phyloP scores from a whole-genome alignment of 1,140 invertebrate genomes.

The Amphibalanus amphitrite region DNA sequence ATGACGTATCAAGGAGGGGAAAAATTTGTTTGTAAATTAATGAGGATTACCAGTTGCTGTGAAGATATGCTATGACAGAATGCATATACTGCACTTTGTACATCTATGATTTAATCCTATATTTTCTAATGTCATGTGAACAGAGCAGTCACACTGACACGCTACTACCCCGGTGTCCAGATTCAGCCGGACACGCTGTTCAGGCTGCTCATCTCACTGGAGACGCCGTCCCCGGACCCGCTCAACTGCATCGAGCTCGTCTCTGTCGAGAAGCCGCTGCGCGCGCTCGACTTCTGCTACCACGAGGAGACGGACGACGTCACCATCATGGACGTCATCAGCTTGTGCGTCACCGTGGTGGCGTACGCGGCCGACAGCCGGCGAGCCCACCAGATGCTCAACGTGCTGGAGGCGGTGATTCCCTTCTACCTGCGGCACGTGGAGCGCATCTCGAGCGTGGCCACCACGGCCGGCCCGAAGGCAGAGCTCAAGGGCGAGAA shows the following conservation, averaged over 20 bases:
- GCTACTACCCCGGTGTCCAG: slow-evolving; percentile 28
- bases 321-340: slow-evolving; percentile 80
- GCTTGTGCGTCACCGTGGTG: slow-evolving; percentile 90
- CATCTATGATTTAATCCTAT: too few species aligned
- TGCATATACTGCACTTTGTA: too few species aligned
- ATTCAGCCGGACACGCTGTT: slow-evolving; percentile 80
- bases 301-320: slow-evolving; percentile 90
- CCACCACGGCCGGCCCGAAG: slow-evolving; percentile 21
- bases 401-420: slow-evolving; percentile 84
- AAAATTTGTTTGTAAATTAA: too few species aligned
- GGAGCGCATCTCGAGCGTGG: slow-evolving; percentile 32
- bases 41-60: too few species aligned
- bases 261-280: slow-evolving; percentile 86
- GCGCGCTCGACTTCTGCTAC: slow-evolving; percentile 93
- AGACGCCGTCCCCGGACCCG: slow-evolving; percentile 81
- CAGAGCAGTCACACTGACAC: slow-evolving; percentile 1
- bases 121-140: slow-evolving; percentile 5
- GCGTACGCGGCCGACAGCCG: slow-evolving; percentile 91
- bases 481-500: slow-evolving; percentile 37
- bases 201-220: slow-evolving; percentile 73
- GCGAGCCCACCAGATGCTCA: slow-evolving; percentile 91
- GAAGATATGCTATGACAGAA: too few species aligned
- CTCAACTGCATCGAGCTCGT: slow-evolving; percentile 89
- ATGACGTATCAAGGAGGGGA: too few species aligned
- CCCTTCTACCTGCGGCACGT: slow-evolving; percentile 88